Percentiles rank a stretch among this genome's conserved stretches.
These are phyloP conservation scores for Falco cherrug DNA, from an alignment of 2,797 vertebrate genomes.

Conservation along the genomic window DNA sequence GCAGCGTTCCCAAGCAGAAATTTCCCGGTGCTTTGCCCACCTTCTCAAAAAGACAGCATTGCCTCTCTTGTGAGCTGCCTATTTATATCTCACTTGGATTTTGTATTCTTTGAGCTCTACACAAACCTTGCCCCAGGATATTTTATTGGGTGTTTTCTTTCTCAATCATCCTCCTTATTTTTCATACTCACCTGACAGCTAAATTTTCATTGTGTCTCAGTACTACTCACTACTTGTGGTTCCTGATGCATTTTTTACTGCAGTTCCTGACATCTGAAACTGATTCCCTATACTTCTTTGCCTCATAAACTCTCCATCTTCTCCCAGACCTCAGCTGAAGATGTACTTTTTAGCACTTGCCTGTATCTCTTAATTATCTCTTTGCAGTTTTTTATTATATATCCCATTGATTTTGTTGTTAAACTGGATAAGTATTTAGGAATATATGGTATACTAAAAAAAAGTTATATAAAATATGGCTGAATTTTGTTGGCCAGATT, in stretches of 20 bases:
- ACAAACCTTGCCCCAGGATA: not conserved
- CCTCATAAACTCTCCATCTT: not conserved
- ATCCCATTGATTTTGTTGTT: not conserved
- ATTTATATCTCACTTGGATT: not conserved
- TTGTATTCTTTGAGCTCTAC: not conserved
- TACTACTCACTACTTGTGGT: not conserved
- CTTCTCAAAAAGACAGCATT: not conserved
- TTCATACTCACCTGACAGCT: not conserved
- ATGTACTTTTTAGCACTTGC: not conserved
- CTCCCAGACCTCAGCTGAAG: conserved; percentile 4
- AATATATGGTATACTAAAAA: not conserved
- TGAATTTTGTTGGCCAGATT: not conserved
- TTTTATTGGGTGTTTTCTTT: not conserved
- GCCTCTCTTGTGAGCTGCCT: not conserved
- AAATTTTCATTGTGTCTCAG: not conserved
- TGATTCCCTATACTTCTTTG: not conserved
- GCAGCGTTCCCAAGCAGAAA: not conserved
- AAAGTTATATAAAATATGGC: not conserved
- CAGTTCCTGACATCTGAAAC: not conserved
- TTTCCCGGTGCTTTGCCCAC: not conserved
- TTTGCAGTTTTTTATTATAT: not conserved
- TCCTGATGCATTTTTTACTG: not conserved
- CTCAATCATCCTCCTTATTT: not conserved
- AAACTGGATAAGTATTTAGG: not conserved
- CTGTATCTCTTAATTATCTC: not conserved